Base-by-base conservation (phyloP, 2,113 vertebrate genomes). In the Steatornis caripensis region DNA sequence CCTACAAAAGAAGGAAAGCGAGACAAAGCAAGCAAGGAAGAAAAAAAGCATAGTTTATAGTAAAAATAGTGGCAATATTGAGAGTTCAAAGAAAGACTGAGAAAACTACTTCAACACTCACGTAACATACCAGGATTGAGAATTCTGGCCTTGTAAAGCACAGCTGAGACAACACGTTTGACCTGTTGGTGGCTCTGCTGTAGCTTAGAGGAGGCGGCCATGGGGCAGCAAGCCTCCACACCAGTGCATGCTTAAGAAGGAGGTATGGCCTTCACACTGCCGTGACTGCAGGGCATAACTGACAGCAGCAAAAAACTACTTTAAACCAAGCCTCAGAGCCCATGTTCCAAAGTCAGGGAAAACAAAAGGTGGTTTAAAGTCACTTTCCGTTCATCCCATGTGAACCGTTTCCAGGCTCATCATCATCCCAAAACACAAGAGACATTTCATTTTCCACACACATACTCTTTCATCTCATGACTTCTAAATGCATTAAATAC, bases 1-100 rank as follows among this genome's bases (percentile, higher is more conserved):
- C 93, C 96, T 96, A 97, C 54, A 88, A 96, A 88, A 96, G 82
- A 96, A 95, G 71, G 90, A 97, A 77, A 96, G 84, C 6, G 17
- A 93, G 85, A 95, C 36, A 90, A 88, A 86, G 88, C 79, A 86
- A 93, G 76, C 16, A 37, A 89, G 32, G 5, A 78, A 85, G 37
- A 3, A 74, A 39, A 41, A 85, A 62, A 51, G 41, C 45, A 69
- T 6, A 61, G 26, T 32, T 89, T 54, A 54, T 17, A 74, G 90
- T 49, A 95, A 77, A 82, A 91, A 61, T 12, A 77, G 55, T 11
- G 22, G 32, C 51, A 86, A 65, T 37, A 58, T 2, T n/a, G 48
- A 85, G 36, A 94, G 48, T 64, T 70, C 46, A 77, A 70, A 83
- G 39, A 51, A 71, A 74, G 39, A 68, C 0, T 12, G 6, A 82